Evolutionary conservation across 30 jellyfish, hydroid and myxozoan genomes (phyloP).

Genomic region (Catostylus mosaicus): DNA sequence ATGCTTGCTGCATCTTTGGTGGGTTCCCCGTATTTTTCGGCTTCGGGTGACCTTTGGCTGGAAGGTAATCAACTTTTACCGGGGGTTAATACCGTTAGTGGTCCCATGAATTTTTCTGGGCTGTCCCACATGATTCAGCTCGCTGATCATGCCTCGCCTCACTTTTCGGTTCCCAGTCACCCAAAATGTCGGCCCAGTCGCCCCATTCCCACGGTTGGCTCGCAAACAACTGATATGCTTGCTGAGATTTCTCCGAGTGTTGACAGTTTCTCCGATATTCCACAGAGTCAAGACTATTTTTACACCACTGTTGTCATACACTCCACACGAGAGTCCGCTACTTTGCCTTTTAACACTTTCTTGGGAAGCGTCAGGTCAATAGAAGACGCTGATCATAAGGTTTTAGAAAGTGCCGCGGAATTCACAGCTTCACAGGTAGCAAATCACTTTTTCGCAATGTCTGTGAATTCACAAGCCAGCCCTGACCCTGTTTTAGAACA

Average conservation of each 20-base stretch:
- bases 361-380: background rate
- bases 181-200: no score
- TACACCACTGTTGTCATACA: background rate
- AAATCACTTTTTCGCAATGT: background rate
- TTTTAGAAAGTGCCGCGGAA: background rate
- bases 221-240: no score
- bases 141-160: background rate
- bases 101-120: constrained; percentile 11
- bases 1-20: background rate
- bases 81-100: constrained; percentile 40
- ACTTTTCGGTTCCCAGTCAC: no score
- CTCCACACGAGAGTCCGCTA: background rate
- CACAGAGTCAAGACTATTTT: background rate
- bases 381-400: background rate
- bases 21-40: constrained; percentile 20
- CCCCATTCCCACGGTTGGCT: no score
- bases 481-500: background rate
- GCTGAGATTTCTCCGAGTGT: no score
- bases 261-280: no score
- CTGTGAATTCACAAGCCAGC: background rate
- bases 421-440: background rate
- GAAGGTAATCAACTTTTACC: constrained; percentile 34
- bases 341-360: background rate
- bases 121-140: background rate
- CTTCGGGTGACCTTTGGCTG: constrained; percentile 22